These are phyloP conservation scores for Idris sp. DNA, from an alignment of 1,140 invertebrate species.

Conservation along the genomic window DNA sequence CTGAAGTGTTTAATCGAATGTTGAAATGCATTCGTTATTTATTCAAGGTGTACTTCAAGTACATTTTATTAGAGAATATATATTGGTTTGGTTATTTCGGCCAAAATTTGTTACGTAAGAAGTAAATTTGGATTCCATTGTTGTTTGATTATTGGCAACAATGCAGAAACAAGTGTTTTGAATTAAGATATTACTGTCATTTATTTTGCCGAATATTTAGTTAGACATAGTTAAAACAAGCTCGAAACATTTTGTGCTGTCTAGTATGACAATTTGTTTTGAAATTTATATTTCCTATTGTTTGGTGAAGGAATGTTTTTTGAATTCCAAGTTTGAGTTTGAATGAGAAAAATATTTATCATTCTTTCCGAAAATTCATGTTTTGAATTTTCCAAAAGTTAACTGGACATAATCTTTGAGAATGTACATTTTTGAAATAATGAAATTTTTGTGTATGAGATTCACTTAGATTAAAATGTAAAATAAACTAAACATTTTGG, in stretches of 20 bases:
- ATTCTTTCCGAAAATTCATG: too few species aligned
- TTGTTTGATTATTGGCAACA: constrained; percentile 39
- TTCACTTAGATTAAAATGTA: too few species aligned
- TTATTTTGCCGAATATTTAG: constrained; percentile 47
- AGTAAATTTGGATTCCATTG: constrained; percentile 31
- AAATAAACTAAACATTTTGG: too few species aligned
- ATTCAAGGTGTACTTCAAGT: not conserved
- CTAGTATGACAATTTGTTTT: constrained; percentile 17
- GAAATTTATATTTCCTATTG: too few species aligned
- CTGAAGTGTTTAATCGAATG: not conserved
- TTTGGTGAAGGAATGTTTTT: too few species aligned
- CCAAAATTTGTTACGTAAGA: constrained; percentile 35
- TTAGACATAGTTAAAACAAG: constrained; percentile 41
- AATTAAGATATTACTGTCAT: constrained; percentile 39
- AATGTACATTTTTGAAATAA: too few species aligned
- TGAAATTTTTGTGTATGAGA: too few species aligned
- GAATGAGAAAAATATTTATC: too few species aligned
- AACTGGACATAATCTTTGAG: too few species aligned
- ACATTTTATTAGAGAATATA: constrained; percentile 1
- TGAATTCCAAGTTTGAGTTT: too few species aligned
- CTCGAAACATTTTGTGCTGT: constrained; percentile 30
- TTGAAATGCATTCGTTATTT: constrained; percentile 6
- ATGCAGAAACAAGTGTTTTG: constrained; percentile 48
- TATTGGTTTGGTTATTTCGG: constrained; percentile 16
- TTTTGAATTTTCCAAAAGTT: too few species aligned